Base-by-base conservation (phyloP, 2,797 vertebrate genomes). In the Ctenochaetus hawaiiensis region DNA sequence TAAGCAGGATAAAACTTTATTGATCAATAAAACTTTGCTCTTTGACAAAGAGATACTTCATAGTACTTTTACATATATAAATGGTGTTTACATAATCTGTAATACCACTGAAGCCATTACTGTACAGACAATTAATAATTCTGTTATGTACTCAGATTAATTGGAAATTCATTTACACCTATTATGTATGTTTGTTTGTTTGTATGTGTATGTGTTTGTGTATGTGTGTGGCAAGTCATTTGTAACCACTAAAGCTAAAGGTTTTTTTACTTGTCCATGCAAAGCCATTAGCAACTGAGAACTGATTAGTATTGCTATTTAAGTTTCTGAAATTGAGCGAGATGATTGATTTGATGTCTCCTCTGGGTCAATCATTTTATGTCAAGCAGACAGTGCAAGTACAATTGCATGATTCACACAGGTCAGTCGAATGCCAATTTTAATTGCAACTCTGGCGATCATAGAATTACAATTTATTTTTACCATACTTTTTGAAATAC, bases 1-100 rank as follows among this genome's bases (percentile, higher is more conserved):
- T 93, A 94, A 92, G 82, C 90, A 96, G 95, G 96, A 93, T 92
- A 96, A 92, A 97, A 93, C 91, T 97, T 98, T 97, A 97, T 97
- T 98, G 95, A 95, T 97, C 95, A 96, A 96, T 96, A 97, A 96
- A 97, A 90, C 92, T 82, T 81, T 94, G 86, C 85, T 93, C 94
- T 96, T 95, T 95, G 94, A 97, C 91, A 92, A 78, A 91, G 64
- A 87, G 58, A 78, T 58, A 84, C 62, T 49, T 87, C 78, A 78
- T 85, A 63, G 60, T 76, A 70, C 67, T 77, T 86, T 85, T 81
- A 85, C 83, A 92, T 91, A 92, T 92, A 90, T 91, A 89, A 81
- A 91, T 77, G 62, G 74, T 84, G 81, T 85, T 87, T 81, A 90
- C 84, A 87, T 85, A 60, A 79, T 87, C 84, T 89, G 84, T 79